A percentile compares a stretch with the other conserved stretches of the same genome.
These are phyloP conservation scores for Euglossa dilemma DNA, from an alignment of 1,140 invertebrate genomes.

Conservation along the genomic window DNA sequence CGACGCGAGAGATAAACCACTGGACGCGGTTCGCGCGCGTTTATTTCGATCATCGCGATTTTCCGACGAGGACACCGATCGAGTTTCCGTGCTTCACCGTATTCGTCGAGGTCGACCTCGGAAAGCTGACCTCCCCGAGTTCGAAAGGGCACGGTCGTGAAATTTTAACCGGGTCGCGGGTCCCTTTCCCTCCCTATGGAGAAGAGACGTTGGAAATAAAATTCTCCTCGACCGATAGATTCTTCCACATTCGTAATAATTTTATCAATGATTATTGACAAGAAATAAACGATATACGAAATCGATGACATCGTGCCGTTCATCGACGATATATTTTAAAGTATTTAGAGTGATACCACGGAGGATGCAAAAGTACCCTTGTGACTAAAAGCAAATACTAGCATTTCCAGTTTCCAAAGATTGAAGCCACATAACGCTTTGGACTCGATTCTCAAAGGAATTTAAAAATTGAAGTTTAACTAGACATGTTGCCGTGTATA, in stretches of 20 bases:
- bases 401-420: too few species aligned
- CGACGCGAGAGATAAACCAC: neutral
- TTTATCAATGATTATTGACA: too few species aligned
- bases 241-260: neutral
- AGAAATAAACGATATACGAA: too few species aligned
- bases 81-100: conserved; percentile 11
- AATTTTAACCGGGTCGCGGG: conserved; percentile 30
- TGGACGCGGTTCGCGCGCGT: too few species aligned
- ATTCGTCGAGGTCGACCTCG: conserved; percentile 17
- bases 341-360: too few species aligned
- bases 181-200: conserved; percentile 18
- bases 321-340: too few species aligned
- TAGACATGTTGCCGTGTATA: neutral
- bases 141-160: conserved; percentile 6
- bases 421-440: too few species aligned
- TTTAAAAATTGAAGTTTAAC: too few species aligned
- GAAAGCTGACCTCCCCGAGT: conserved; percentile 13
- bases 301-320: too few species aligned
- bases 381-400: too few species aligned
- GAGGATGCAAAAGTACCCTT: too few species aligned
- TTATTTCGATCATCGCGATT: conserved; percentile 30
- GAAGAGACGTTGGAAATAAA: conserved; percentile 4
- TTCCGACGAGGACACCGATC: neutral
- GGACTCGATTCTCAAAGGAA: too few species aligned
- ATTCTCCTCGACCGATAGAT: conserved; percentile 23